These are phyloP conservation scores for Pedetes capensis DNA, from an alignment of 2,113 vertebrate species.

Conservation along the genomic window DNA sequence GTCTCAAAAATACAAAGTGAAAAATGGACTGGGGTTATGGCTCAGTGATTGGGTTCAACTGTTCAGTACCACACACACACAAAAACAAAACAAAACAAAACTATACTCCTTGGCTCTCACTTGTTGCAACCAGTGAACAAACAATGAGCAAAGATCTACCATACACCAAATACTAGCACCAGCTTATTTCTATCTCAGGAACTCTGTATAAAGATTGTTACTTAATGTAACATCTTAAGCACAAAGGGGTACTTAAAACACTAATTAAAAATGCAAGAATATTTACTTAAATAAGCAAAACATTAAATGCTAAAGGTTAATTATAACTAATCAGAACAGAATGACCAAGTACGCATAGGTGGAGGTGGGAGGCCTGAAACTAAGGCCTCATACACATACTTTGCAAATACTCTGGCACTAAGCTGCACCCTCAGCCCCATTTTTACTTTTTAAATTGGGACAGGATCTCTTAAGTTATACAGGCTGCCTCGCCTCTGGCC, in stretches of 20 bases:
- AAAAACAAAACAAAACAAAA: no score
- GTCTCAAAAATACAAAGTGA: no score
- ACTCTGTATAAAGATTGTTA: neutral
- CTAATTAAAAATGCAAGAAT: neutral
- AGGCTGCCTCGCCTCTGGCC: no score
- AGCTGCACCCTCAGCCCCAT: no score
- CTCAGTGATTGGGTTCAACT: no score
- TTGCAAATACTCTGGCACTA: no score
- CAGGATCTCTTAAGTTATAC: no score
- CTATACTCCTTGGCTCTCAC: neutral
- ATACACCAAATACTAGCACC: neutral
- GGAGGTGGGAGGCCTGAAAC: neutral
- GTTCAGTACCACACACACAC: no score
- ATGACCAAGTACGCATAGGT: neutral
- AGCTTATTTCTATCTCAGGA: neutral
- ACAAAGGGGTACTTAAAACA: neutral
- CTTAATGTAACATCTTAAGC: neutral
- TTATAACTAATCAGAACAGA: slow-evolving; percentile 33
- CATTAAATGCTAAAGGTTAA: slow-evolving; percentile 14
- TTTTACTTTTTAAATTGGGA: no score
- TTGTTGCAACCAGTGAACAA: slow-evolving; percentile 7
- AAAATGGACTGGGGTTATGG: no score
- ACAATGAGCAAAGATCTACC: neutral
- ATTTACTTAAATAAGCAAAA: slow-evolving; percentile 25
- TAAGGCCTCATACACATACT: no score